Evolutionary conservation across 2,113 vertebrate genomes (phyloP), one percentile per base, ranked within the genome.

Genomic region (Tiliqua scincoides): DNA sequence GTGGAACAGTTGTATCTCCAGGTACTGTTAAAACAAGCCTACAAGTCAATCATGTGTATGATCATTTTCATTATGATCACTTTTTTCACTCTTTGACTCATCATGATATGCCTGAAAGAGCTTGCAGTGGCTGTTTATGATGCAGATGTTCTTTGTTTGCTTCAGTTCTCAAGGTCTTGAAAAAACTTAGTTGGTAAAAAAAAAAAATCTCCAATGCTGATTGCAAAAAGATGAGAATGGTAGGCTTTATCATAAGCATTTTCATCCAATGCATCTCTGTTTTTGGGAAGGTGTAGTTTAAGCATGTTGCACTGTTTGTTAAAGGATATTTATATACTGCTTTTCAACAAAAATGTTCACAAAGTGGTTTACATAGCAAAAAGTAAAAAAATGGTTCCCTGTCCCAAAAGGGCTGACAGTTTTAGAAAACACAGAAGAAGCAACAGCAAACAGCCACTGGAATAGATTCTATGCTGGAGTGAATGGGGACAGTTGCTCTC

Each of bases 151-250:
- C 0, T 8, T 1, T 57, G 9, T 84, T n/a, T 67, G 79, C 7
- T 23, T 35, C 17, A 74, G 82, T 30, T 54, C 48, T 67, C n/a
- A 85, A 20, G 25, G 32, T 78, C 52, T 89, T 89, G 3, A 76
- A 54, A 70, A 65, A 73, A 48, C 11, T 72, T 2, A 72, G 6
- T 40, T 43, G 43, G 71, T 27, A 76, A 76, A n/a, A 76, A 20
- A 76, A 76, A n/a, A 76, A 20, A 32, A 76, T 76, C 15, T 15
- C 52, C 30, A 76, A n/a, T 57, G 77, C 73, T 48, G 27, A n/a
- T 21, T 88, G 1, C 30, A 75, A 43, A 83, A 88, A 85, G 27
- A 37, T 0, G 4, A 84, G 0, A 0, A 89, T 79, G 0, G 21
- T 86, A 83, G 87, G 27, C 1, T 25, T 37, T 73, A 71, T 17